These are phyloP conservation scores for Metellina segmentata DNA, from an alignment of 2,888 invertebrate species.

Conservation along the genomic window DNA sequence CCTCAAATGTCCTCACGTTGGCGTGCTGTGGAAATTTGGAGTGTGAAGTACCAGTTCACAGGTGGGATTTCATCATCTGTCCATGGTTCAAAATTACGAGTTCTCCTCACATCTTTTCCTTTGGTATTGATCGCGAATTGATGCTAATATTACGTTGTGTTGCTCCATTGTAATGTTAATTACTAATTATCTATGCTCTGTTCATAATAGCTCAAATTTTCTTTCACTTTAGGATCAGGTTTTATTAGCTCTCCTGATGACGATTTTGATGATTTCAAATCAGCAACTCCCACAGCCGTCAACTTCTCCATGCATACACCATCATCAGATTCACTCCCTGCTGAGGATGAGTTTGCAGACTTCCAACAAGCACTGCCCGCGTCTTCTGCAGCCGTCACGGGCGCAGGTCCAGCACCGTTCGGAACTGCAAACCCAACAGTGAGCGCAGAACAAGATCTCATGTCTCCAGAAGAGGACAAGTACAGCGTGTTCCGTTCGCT, in stretches of 20 bases:
- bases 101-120: too few species aligned
- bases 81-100: too few species aligned
- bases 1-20: too few species aligned
- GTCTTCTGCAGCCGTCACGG: background rate
- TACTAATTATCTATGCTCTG: background rate
- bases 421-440: background rate
- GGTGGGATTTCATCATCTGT: too few species aligned
- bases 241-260: conserved; percentile 66
- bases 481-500: conserved; percentile 77
- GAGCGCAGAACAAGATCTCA: conserved; percentile 61
- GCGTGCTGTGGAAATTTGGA: too few species aligned
- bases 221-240: conserved; percentile 24
- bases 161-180: too few species aligned
- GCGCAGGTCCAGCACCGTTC: too few species aligned
- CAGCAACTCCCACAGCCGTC: conserved; percentile 63
- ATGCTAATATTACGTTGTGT: too few species aligned
- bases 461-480: conserved; percentile 77
- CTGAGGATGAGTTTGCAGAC: conserved; percentile 73
- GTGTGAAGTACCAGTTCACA: too few species aligned
- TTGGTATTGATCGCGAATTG: too few species aligned
- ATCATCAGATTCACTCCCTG: conserved; percentile 8
- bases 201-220: background rate
- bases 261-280: conserved; percentile 76
- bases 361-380: conserved; percentile 71
- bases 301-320: conserved; percentile 53